Evolutionary conservation across 2,797 vertebrate genomes (phyloP).

Genomic region (Telmatherina bonti): DNA sequence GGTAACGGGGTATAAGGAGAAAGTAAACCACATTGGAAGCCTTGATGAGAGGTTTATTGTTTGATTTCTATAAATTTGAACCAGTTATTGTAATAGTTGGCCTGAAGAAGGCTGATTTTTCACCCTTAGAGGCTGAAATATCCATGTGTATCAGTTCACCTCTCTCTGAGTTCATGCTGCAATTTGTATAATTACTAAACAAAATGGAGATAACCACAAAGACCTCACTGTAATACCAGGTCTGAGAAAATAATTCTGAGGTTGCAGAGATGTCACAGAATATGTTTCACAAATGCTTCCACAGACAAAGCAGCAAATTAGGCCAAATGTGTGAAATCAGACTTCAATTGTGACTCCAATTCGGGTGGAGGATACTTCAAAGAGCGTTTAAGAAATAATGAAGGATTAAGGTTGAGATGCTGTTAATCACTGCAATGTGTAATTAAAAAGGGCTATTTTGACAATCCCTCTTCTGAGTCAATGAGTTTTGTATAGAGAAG

Average conservation of each 20-base stretch:
- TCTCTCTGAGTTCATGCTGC: neutral
- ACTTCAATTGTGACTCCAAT: neutral
- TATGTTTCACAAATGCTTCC: neutral
- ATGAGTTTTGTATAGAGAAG: neutral
- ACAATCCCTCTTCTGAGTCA: neutral
- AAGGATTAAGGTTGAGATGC: neutral
- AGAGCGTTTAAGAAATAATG: neutral
- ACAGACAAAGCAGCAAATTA: neutral
- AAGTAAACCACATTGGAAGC: too few relatives aligned
- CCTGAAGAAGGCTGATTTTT: too few relatives aligned
- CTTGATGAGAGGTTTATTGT: too few relatives aligned
- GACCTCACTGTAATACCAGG: neutral
- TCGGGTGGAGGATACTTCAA: neutral
- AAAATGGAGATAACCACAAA: neutral
- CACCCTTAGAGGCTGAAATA: too few relatives aligned
- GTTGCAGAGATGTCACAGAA: neutral
- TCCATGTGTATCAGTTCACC: too few relatives aligned
- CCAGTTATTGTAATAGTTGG: too few relatives aligned
- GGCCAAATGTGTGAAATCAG: neutral
- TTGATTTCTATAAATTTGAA: too few relatives aligned
- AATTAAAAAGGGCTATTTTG: neutral
- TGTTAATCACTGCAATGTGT: neutral
- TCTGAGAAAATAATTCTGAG: neutral
- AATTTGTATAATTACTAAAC: neutral
- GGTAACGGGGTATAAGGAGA: too few relatives aligned